Conservation (phyloP, 2,888 invertebrate genomes). For the Cosmia pyralina region DNA sequence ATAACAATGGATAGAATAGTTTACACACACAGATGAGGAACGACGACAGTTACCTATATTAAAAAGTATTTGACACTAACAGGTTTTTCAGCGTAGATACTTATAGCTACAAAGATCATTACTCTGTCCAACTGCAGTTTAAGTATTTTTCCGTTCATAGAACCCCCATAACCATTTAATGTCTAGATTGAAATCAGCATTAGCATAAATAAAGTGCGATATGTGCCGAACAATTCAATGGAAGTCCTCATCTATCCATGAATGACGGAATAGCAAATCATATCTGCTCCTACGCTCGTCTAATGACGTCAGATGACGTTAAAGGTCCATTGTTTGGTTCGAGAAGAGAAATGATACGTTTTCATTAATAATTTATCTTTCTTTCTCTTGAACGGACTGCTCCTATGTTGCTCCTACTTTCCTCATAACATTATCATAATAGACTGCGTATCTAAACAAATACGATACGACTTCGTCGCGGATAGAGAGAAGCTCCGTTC, state of each 20-base stretch:
- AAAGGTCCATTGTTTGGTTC: constrained; percentile 13
- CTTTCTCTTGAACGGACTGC: background rate
- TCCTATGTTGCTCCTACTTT: constrained; percentile 15
- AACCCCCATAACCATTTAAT: constrained; percentile 17
- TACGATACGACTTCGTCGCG: background rate
- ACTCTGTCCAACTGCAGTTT: constrained; percentile 16
- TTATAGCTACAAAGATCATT: constrained; percentile 44
- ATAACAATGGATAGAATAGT: constrained; percentile 37
- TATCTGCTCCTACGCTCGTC: background rate
- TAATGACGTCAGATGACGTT: constrained; percentile 9
- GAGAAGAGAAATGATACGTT: constrained; percentile 11
- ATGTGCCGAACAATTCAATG: constrained; percentile 20
- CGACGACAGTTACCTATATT: constrained; percentile 15
- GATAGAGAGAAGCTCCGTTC: background rate
- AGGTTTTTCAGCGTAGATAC: constrained; percentile 39
- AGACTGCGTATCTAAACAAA: background rate
- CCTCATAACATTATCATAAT: constrained; percentile 1
- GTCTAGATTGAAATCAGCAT: constrained; percentile 21
- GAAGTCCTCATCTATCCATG: constrained; percentile 17
- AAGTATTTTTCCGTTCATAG: constrained; percentile 7
- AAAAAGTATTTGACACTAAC: constrained; percentile 31
- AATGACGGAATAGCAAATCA: background rate
- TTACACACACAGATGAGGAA: constrained; percentile 1
- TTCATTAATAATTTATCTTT: constrained; percentile 17
- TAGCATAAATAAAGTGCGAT: constrained; percentile 16